Evolutionary conservation across 2,888 invertebrate genomes (phyloP), one percentile per base, ranked within the genome.

Genomic region (Epinotia nisella): DNA sequence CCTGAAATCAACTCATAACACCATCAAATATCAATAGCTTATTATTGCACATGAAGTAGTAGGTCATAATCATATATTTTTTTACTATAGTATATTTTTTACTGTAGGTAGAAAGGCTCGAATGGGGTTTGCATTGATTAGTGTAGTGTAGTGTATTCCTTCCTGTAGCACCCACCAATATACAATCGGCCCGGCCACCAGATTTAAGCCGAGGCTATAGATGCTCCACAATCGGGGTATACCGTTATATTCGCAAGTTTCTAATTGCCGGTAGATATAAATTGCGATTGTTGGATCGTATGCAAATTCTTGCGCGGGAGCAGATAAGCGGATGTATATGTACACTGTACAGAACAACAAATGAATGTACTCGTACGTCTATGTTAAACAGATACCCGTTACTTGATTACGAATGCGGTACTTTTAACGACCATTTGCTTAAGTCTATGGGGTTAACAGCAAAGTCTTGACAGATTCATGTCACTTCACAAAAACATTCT

Each of bases 211-310:
- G 35, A 35, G 35, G 35, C 35, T n/a, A n/a, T 29, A 41, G 41
- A 15, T 45, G 80, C 79, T 82, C 82, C 82, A 88, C 86, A 87
- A 87, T 85, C 86, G 83, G 82, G 75, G 15, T 49, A 80, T 87
- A 87, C 91, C 91, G 92, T 91, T 92, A 90, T 71, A 77, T 80
- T 83, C 78, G 85, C 87, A 87, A 86, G 90, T 89, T 90, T 91
- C 90, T 92, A 92, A 93, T 92, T 91, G 91, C 89, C 81, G 81
- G 79, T 80, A 78, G 80, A 90, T 87, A 91, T 91, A 87, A 87
- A 88, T 82, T 85, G 83, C 86, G 89, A 92, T 90, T 90, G 92
- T 89, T 86, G 82, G 85, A 83, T 85, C 84, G 82, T 84, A 91
- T 92, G 91, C 88, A 90, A 92, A 92, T 90, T 81, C 83, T 82